These are phyloP conservation scores for Ornithorhynchus anatinus DNA, from an alignment of 2,113 vertebrate species.

Conservation along the genomic window DNA sequence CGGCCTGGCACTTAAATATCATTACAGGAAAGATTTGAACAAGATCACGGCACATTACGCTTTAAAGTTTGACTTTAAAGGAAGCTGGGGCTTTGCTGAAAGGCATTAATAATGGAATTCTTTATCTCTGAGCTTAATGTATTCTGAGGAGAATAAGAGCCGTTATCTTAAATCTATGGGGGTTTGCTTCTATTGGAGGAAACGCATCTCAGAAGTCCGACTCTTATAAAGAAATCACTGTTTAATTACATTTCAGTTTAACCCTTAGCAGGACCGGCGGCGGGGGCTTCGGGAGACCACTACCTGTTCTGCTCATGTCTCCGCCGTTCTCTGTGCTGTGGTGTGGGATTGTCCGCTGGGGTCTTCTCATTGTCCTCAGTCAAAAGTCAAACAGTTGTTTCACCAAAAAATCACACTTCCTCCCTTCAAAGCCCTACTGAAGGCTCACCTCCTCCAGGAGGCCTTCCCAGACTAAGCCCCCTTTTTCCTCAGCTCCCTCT, in stretches of 20 bases:
- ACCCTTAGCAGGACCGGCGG: slow-evolving; percentile 36
- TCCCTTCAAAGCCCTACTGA: no score
- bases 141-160: slow-evolving; percentile 76
- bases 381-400: neutral
- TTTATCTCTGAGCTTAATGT: slow-evolving; percentile 78
- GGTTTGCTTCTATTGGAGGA: slow-evolving; percentile 51
- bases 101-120: slow-evolving; percentile 78
- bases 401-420: no score
- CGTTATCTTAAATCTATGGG: slow-evolving; percentile 78
- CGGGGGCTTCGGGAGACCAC: neutral
- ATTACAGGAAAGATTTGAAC: slow-evolving; percentile 75
- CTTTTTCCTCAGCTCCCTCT: no score
- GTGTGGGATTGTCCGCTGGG: neutral
- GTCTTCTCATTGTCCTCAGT: neutral
- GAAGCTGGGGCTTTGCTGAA: slow-evolving; percentile 73
- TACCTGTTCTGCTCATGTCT: accelerated
- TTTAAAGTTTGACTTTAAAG: slow-evolving; percentile 80
- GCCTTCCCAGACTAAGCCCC: no score
- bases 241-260: slow-evolving; percentile 70
- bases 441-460: no score
- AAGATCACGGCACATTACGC: slow-evolving; percentile 69
- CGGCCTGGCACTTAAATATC: slow-evolving; percentile 77
- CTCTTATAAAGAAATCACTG: slow-evolving; percentile 63
- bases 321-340: neutral
- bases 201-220: slow-evolving; percentile 69